phyloP scores from a whole-genome alignment of 2,113 vertebrate genomes.

The Ameiurus melas region DNA sequence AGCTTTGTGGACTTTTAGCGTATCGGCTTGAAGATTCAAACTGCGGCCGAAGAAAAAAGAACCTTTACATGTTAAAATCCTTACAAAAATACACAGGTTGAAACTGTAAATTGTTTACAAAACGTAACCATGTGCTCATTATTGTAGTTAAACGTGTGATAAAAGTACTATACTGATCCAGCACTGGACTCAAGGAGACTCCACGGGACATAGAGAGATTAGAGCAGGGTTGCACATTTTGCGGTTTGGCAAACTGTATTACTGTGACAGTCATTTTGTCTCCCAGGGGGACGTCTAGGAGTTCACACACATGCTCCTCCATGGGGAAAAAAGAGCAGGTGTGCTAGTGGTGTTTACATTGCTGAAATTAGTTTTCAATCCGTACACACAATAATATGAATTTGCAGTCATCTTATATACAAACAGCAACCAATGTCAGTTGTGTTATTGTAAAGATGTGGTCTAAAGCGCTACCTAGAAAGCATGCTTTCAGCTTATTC shows the following conservation, averaged over 20 bases:
- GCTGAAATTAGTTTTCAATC: background rate
- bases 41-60: background rate
- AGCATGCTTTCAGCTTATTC: background rate
- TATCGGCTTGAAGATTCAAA: background rate
- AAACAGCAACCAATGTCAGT: background rate
- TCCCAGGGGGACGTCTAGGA: background rate
- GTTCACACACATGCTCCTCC: conserved; percentile 1
- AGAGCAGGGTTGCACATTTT: background rate
- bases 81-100: background rate
- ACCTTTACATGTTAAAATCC: background rate
- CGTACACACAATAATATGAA: background rate
- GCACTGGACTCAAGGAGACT: background rate
- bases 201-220: background rate
- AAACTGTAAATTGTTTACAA: background rate
- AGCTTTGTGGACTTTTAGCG: background rate
- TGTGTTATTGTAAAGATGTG: background rate
- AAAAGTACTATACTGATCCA: background rate
- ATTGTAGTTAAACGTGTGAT: background rate
- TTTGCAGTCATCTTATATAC: background rate
- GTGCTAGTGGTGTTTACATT: conserved; percentile 24
- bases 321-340: background rate
- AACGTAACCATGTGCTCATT: background rate
- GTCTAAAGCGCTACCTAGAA: background rate
- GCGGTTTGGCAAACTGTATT: background rate
- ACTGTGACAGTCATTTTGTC: background rate